Conservation (phyloP, 2,113 vertebrate species). For the Sceloporus undulatus region DNA sequence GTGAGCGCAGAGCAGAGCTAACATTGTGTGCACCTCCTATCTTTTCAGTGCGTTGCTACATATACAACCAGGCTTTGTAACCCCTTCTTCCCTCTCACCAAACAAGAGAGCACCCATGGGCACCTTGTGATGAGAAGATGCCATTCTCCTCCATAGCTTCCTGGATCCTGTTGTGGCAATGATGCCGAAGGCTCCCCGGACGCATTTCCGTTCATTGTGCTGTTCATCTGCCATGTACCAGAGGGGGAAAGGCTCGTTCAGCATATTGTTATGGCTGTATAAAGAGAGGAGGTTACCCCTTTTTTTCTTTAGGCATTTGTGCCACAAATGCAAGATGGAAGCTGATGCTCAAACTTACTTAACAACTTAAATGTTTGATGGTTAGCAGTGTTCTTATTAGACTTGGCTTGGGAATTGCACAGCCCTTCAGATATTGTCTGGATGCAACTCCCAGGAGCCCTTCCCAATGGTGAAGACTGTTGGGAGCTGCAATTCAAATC, state of each 20-base stretch:
- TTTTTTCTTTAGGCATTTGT: neutral
- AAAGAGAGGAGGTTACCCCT: neutral
- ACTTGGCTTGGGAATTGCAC: too few species aligned
- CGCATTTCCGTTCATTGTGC: neutral
- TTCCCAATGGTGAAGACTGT: too few species aligned
- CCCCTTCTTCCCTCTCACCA: constrained; percentile 15
- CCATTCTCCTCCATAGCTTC: neutral
- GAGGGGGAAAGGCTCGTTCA: neutral
- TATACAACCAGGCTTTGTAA: neutral
- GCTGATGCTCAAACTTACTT: neutral
- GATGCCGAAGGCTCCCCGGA: neutral
- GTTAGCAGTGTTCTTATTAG: too few species aligned
- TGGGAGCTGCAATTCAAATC: too few species aligned
- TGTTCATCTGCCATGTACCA: constrained; percentile 26
- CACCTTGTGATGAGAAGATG: constrained; percentile 35
- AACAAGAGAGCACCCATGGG: neutral
- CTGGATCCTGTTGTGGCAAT: neutral
- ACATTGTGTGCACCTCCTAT: neutral
- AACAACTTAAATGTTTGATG: too few species aligned
- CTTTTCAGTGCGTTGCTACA: neutral
- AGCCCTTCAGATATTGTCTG: too few species aligned
- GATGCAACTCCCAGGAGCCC: too few species aligned
- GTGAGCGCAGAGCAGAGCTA: neutral
- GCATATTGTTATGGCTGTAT: neutral
- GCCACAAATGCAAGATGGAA: neutral